Conservation (phyloP, 2,113 vertebrate genomes). For the Marmota monax region DNA sequence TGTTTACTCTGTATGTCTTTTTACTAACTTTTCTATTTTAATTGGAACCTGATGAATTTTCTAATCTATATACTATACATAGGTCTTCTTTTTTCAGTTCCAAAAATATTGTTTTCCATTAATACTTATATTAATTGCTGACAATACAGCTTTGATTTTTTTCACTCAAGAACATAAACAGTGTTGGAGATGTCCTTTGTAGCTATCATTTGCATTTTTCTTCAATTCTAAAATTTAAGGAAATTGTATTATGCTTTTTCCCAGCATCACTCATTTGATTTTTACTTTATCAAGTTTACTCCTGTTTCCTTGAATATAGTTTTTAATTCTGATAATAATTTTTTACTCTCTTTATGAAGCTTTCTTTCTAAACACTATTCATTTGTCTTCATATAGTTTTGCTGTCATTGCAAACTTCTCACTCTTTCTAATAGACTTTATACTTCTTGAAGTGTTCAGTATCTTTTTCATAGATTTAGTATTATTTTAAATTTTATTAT, state of each 20-base stretch:
- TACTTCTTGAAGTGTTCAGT: not conserved
- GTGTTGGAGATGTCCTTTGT: not conserved
- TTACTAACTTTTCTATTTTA: not conserved
- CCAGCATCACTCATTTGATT: not conserved
- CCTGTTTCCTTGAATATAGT: not conserved
- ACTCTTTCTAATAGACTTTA: not conserved
- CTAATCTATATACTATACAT: not conserved
- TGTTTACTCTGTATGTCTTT: not conserved
- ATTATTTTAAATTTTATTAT: constrained; percentile 20
- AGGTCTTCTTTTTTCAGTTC: not conserved
- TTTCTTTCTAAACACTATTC: not conserved
- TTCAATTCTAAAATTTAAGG: not conserved
- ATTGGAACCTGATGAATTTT: not conserved
- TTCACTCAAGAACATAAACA: not conserved
- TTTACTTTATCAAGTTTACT: not conserved
- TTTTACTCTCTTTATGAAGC: not conserved
- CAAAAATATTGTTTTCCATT: not conserved
- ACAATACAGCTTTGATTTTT: not conserved
- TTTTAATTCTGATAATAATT: not conserved
- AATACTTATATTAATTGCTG: not conserved
- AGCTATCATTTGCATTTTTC: not conserved
- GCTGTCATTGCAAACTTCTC: not conserved
- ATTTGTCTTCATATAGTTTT: not conserved
- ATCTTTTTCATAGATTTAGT: not conserved
- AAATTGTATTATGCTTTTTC: not conserved